Evolutionary conservation across 2,113 vertebrate genomes (phyloP).

Genomic region (Poicephalus meyeri): DNA sequence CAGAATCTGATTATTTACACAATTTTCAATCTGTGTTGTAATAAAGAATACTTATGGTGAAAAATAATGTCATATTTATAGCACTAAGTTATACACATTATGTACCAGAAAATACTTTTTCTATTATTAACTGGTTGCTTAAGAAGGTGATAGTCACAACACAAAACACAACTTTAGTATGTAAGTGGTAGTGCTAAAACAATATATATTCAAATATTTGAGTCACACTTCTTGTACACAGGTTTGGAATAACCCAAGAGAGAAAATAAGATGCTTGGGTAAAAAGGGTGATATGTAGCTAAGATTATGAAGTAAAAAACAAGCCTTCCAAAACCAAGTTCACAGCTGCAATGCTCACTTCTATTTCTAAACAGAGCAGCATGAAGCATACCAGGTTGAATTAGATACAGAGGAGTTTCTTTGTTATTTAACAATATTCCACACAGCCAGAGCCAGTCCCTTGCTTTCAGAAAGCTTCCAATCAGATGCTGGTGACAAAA

Average conservation of each 20-base stretch:
- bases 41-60: no score
- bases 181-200: not conserved
- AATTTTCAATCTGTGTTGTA: no score
- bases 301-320: not conserved
- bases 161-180: not conserved
- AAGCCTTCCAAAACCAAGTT: not conserved
- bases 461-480: not conserved
- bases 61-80: no score
- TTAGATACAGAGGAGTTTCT: not conserved
- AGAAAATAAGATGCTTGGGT: not conserved
- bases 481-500: not conserved
- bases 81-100: not conserved
- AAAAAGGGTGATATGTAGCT: not conserved
- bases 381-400: not conserved
- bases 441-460: not conserved
- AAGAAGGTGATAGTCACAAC: not conserved
- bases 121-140: not conserved
- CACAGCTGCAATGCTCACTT: not conserved
- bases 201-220: not conserved
- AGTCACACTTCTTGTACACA: not conserved
- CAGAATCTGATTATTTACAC: no score
- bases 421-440: not conserved
- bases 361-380: not conserved
- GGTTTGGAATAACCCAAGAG: not conserved
- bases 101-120: not conserved